Evolutionary conservation across 2,888 invertebrate species (phyloP).

Genomic region (Lymantria monacha): DNA sequence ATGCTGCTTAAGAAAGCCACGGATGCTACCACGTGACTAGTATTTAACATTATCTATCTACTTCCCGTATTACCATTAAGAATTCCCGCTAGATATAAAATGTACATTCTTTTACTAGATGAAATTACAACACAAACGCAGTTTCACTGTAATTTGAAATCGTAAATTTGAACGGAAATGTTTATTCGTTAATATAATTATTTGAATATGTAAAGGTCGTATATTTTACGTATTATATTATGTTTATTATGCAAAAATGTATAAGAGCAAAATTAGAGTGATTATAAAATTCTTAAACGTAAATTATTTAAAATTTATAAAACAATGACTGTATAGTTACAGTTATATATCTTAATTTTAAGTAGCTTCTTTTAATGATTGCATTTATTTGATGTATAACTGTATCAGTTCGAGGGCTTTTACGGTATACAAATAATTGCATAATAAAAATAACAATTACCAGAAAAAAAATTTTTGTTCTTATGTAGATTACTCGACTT

Average conservation of each 20-base stretch:
- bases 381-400: too few species aligned
- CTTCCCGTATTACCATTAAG: constrained; percentile 1
- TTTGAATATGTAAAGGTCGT: not conserved
- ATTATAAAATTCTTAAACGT: not conserved
- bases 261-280: not conserved
- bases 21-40: not conserved
- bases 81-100: not conserved
- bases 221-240: constrained; percentile 2
- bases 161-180: not conserved
- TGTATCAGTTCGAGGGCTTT: too few species aligned
- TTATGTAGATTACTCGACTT: too few species aligned
- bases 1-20: not conserved
- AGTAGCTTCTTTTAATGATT: too few species aligned
- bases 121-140: not conserved
- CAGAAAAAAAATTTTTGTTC: too few species aligned
- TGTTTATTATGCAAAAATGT: not conserved
- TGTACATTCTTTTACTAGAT: not conserved
- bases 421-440: too few species aligned
- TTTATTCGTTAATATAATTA: not conserved
- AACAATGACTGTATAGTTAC: too few species aligned
- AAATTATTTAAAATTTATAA: too few species aligned
- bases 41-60: not conserved
- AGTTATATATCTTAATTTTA: too few species aligned
- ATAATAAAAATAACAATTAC: too few species aligned
- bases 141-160: not conserved